Evolutionary conservation across 2,888 invertebrate species (phyloP).

Genomic region (Nowickia ferox): DNA sequence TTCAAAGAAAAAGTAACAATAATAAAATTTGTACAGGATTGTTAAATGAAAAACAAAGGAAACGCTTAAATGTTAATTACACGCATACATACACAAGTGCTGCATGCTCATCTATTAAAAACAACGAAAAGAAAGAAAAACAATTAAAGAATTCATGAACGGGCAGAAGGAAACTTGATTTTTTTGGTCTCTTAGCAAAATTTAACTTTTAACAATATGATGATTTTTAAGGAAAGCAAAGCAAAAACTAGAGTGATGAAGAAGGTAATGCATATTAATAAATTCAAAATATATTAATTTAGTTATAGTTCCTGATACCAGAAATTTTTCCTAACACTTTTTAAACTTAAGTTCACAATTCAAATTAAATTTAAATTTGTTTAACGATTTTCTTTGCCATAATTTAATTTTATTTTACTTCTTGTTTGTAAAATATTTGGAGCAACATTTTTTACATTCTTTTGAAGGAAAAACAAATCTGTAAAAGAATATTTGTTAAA

Average conservation of each 20-base stretch:
- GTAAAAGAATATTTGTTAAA: not conserved
- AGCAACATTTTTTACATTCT: no score
- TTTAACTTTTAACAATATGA: constrained; percentile 28
- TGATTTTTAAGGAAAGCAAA: not conserved
- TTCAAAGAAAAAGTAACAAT: constrained; percentile 9
- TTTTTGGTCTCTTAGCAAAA: not conserved
- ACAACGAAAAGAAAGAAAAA: not conserved
- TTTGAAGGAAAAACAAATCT: not conserved
- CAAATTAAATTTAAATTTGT: no score
- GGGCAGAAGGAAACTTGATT: not conserved
- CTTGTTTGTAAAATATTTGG: no score
- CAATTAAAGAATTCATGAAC: not conserved
- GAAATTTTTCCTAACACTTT: no score
- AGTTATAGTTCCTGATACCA: no score
- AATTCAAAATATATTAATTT: no score
- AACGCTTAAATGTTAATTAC: constrained; percentile 69
- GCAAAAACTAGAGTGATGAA: not conserved
- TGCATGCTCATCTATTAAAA: not conserved
- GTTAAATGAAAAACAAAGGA: constrained; percentile 59
- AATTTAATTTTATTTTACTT: no score
- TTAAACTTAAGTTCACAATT: no score
- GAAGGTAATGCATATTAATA: no score
- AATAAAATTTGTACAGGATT: constrained; percentile 20
- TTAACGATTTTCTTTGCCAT: no score
- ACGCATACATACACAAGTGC: not conserved